Conservation (phyloP, 92 coral and sea anemone genomes). For the Paramuricea clavata region DNA sequence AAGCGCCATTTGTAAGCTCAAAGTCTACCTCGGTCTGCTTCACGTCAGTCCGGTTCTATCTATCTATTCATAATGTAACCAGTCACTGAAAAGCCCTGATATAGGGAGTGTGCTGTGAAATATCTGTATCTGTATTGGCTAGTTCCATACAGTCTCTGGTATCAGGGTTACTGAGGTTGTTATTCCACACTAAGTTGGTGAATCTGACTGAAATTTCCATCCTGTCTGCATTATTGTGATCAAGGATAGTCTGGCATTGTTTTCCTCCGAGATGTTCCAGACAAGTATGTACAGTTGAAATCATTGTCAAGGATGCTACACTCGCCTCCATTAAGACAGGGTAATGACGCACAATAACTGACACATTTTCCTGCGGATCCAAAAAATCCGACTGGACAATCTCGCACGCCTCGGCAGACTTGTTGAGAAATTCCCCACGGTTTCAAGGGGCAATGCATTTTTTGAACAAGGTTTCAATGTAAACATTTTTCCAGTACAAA, state of each 20-base stretch:
- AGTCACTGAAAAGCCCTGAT: too few relatives aligned
- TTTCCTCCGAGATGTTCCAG: constrained; percentile 38
- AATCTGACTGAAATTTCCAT: constrained; percentile 39
- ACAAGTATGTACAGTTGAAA: constrained; percentile 60
- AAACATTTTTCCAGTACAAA: constrained; percentile 2
- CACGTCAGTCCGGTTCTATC: too few relatives aligned
- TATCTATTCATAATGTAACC: too few relatives aligned
- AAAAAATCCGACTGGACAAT: background rate
- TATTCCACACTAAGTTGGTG: constrained; percentile 45
- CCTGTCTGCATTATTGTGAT: constrained; percentile 43
- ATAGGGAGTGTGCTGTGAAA: too few relatives aligned
- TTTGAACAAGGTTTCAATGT: constrained; percentile 30
- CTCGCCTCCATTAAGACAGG: constrained; percentile 64
- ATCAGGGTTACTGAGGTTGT: constrained; percentile 29
- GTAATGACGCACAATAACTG: constrained; percentile 54
- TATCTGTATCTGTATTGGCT: constrained; percentile 43
- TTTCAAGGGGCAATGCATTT: background rate
- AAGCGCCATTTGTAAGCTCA: too few relatives aligned
- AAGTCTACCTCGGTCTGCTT: too few relatives aligned
- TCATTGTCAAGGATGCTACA: constrained; percentile 45
- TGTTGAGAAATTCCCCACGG: constrained; percentile 1
- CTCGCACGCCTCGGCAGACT: background rate
- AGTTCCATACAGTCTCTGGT: constrained; percentile 40
- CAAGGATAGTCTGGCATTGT: constrained; percentile 44
- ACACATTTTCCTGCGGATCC: constrained; percentile 48